Evolutionary conservation across 2,113 vertebrate genomes (phyloP).

Genomic region (Lathamus discolor): DNA sequence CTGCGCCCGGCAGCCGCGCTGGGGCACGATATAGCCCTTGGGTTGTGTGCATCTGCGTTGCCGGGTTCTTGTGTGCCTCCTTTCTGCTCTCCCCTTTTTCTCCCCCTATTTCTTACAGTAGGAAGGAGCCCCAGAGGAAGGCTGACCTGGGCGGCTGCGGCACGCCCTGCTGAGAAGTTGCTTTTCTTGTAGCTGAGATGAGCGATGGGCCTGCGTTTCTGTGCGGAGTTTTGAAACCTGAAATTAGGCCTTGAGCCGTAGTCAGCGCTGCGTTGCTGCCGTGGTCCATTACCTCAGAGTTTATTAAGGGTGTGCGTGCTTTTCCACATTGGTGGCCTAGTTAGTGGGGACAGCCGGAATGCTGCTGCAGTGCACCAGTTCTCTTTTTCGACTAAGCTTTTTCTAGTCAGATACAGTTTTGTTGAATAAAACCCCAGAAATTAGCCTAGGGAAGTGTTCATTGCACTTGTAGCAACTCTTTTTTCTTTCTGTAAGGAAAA

Average conservation of each 20-base stretch:
- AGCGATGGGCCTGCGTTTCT: neutral
- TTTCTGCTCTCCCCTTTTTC: neutral
- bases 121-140: no score
- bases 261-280: neutral
- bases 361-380: neutral
- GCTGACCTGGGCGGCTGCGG: neutral
- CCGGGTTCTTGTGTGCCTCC: rapidly evolving
- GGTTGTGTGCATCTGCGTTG: rapidly evolving
- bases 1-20: neutral
- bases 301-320: neutral
- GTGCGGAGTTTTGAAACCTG: neutral
- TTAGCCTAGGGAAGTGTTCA: rapidly evolving
- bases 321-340: neutral
- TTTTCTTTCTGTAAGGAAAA: neutral
- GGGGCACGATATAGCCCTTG: rapidly evolving
- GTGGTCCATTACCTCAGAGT: neutral
- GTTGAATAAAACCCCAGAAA: neutral
- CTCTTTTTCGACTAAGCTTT: neutral
- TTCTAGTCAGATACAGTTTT: neutral
- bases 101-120: rapidly evolving
- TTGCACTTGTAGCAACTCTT: neutral
- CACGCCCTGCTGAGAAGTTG: neutral
- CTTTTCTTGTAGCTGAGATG: rapidly evolving
- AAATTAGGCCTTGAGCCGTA: neutral
- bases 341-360: neutral